Base-by-base conservation (phyloP, 1,140 invertebrate species). In the Phocides pigmalion region DNA sequence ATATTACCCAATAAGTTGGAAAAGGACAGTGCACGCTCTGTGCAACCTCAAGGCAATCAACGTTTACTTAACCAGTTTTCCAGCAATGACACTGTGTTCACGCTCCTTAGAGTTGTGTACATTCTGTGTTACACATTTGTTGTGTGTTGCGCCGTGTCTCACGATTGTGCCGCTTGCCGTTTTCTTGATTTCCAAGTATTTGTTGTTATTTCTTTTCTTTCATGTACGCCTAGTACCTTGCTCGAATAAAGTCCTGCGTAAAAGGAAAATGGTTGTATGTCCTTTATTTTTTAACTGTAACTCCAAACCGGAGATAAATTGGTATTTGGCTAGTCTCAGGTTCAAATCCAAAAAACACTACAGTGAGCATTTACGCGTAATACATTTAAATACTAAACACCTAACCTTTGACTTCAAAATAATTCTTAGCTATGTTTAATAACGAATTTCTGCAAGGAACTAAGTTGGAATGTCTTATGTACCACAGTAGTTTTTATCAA, bases 41-140 rank as follows among this genome's bases (percentile, higher is more conserved):
- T 71, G 72, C 62, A 67, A 70, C 71, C 70, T 87, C 85, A 88
- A 88, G 85, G 85, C 73, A 86, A 88, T 77, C 85, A 83, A 88
- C 85, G 85, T 87, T 87, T 87, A 85, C 84, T 81, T 76, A 64
- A 56, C 62, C 68, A 74, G 79, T 80, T 81, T 86, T 86, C 84
- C 84, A 84, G 64, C 76, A 58, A 72, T 49, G 70, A 68, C 70
- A 74, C 79, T 68, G 74, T 77, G 81, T 67, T 56, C 67, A 58
- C 65, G 68, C 68, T 64, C 25, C 68, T 54, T 64, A 58, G 46
- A 42, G 64, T 64, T 64, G 50, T 70, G 56, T 75, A 44, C 44
- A 50, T 58, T 65, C 69, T 17, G 74, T 78, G 77, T 68, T 51
- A 72, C 69, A 72, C 69, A n/a, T 37, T 49, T 15, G 28, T 14